Percentiles rank a stretch among this genome's conserved stretches.
Conservation (phyloP, 1,140 invertebrate genomes). For the Papilio helenus region DNA sequence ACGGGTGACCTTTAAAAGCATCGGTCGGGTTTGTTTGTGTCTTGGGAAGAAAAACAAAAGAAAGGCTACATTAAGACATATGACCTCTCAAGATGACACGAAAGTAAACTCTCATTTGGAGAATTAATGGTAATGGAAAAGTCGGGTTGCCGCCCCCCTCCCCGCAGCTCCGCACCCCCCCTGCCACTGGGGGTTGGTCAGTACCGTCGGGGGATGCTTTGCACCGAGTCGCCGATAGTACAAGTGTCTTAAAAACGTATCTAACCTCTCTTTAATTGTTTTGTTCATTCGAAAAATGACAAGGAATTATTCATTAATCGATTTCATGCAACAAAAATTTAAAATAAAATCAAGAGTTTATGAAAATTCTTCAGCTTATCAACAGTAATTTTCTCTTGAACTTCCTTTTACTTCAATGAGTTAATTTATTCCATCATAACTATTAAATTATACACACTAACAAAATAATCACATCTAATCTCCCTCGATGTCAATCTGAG, state of each 20-base stretch:
- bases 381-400: no score
- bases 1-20: constrained; percentile 19
- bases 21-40: constrained; percentile 29
- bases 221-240: neutral
- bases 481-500: constrained; percentile 9
- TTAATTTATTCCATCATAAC: neutral
- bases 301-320: neutral
- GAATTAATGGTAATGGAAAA: constrained; percentile 78
- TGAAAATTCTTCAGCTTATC: neutral
- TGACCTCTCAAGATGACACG: constrained; percentile 68
- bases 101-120: constrained; percentile 73
- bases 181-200: constrained; percentile 43
- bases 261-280: constrained; percentile 8
- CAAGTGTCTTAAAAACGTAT: constrained; percentile 5
- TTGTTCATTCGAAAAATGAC: neutral
- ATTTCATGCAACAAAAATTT: neutral
- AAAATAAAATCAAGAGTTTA: no score
- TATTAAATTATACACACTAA: neutral
- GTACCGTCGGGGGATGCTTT: constrained; percentile 24
- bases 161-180: constrained; percentile 2
- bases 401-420: neutral
- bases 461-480: constrained; percentile 9
- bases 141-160: constrained; percentile 55
- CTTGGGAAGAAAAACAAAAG: constrained; percentile 60
- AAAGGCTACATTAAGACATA: constrained; percentile 71